A percentile compares a stretch with the other conserved stretches of the same genome.
Conservation (phyloP, 2,113 vertebrate genomes). For the Proteles cristata region DNA sequence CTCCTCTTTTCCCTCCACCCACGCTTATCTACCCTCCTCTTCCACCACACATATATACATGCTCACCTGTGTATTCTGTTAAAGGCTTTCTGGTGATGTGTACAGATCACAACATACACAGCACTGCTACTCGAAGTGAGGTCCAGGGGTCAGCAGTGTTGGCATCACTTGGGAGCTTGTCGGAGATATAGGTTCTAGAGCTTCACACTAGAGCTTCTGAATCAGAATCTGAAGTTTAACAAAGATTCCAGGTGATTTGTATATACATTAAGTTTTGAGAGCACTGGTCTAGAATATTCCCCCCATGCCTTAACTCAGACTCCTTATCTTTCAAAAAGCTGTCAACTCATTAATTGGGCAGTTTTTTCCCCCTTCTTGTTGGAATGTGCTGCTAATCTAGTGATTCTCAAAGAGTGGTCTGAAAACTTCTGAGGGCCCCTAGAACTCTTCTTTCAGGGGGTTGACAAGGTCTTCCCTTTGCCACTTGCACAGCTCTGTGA, state of each 20-base stretch:
- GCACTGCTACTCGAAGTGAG: background rate
- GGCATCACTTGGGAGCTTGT: background rate
- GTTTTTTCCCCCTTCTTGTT: background rate
- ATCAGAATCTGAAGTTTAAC: slow-evolving; percentile 41
- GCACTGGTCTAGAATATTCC: background rate
- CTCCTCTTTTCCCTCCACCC: background rate
- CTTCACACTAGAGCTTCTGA: background rate
- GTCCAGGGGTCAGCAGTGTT: background rate
- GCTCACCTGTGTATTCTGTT: background rate
- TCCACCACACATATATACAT: background rate
- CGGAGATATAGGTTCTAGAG: slow-evolving; percentile 3
- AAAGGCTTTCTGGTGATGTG: background rate
- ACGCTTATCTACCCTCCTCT: background rate
- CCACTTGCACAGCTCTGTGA: background rate
- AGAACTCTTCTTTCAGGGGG: background rate
- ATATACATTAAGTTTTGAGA: background rate
- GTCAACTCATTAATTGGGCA: background rate
- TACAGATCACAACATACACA: background rate
- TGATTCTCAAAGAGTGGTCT: slow-evolving; percentile 40
- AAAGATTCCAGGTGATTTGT: background rate
- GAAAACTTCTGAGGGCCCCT: background rate
- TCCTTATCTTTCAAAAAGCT: slow-evolving; percentile 11
- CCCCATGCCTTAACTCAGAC: background rate
- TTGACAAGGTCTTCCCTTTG: background rate
- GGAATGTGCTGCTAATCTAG: background rate